These are phyloP conservation scores for Neosilurus hyrtlii DNA, from an alignment of 2,797 vertebrate genomes.

Conservation along the genomic window DNA sequence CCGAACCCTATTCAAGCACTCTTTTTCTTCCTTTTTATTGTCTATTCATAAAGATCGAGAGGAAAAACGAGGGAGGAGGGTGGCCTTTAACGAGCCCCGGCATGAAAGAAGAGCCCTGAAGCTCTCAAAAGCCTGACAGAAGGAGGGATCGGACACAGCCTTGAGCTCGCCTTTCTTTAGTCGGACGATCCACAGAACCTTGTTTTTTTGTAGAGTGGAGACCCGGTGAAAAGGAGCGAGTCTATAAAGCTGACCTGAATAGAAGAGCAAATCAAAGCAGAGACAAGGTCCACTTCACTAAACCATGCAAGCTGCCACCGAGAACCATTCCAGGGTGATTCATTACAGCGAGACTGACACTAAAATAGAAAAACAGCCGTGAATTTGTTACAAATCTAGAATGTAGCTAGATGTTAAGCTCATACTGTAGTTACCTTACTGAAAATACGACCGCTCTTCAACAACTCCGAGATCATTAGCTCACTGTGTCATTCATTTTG, in stretches of 20 bases:
- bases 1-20: slow-evolving; percentile 58
- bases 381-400: not conserved
- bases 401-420: not conserved
- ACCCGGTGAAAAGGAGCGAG: slow-evolving; percentile 41
- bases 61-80: slow-evolving; percentile 62
- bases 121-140: slow-evolving; percentile 49
- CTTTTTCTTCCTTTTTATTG: slow-evolving; percentile 22
- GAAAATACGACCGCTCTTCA: not conserved
- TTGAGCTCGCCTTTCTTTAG: slow-evolving; percentile 39
- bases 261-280: slow-evolving; percentile 67
- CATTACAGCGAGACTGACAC: not conserved
- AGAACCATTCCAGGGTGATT: slow-evolving; percentile 12
- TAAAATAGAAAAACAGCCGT: not conserved
- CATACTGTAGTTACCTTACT: too few relatives aligned
- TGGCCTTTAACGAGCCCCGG: slow-evolving; percentile 62
- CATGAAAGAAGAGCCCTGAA: slow-evolving; percentile 43
- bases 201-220: slow-evolving; percentile 65
- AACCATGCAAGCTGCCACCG: slow-evolving; percentile 50
- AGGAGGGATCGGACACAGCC: slow-evolving; percentile 60
- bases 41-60: slow-evolving; percentile 64
- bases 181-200: slow-evolving; percentile 45
- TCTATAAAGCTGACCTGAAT: slow-evolving; percentile 66
- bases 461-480: not conserved
- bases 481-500: too few relatives aligned
- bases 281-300: slow-evolving; percentile 59